Evolutionary conservation across 2,888 invertebrate genomes (phyloP).

Genomic region (Thalpophila matura): DNA sequence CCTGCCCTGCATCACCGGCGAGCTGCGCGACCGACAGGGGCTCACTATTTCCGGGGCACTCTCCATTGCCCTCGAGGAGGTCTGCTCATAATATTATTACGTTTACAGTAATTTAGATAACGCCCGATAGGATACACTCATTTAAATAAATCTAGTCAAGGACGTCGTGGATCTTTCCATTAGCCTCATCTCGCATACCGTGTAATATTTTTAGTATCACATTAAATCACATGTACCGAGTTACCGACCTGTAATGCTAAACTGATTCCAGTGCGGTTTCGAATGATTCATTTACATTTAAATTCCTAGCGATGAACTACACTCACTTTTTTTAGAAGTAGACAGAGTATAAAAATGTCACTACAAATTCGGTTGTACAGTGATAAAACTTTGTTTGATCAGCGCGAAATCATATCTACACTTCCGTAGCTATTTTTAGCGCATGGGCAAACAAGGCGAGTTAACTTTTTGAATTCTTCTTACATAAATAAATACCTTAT

Average conservation of each 20-base stretch:
- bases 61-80: slow-evolving; percentile 96
- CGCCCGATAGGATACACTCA: slow-evolving; percentile 31
- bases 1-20: slow-evolving; percentile 95
- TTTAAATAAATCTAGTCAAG: slow-evolving; percentile 57
- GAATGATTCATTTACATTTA: slow-evolving; percentile 40
- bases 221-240: slow-evolving; percentile 38
- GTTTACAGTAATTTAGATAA: slow-evolving; percentile 47
- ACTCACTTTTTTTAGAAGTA: slow-evolving; percentile 35
- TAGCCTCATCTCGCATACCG: slow-evolving; percentile 53
- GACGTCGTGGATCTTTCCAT: slow-evolving; percentile 59
- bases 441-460: slow-evolving; percentile 70
- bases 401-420: slow-evolving; percentile 77
- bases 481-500: slow-evolving; percentile 61
- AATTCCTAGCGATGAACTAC: slow-evolving; percentile 36
- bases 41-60: slow-evolving; percentile 97
- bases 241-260: slow-evolving; percentile 40
- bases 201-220: slow-evolving; percentile 62
- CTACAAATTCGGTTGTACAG: slow-evolving; percentile 55
- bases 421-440: slow-evolving; percentile 80
- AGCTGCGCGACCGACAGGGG: slow-evolving; percentile 95
- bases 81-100: slow-evolving; percentile 73
- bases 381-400: slow-evolving; percentile 75
- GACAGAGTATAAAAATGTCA: slow-evolving; percentile 26
- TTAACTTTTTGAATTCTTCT: slow-evolving; percentile 66
- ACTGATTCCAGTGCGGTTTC: slow-evolving; percentile 49